Base-by-base conservation (phyloP, 2,888 invertebrate genomes). In the Tholera decimalis region DNA sequence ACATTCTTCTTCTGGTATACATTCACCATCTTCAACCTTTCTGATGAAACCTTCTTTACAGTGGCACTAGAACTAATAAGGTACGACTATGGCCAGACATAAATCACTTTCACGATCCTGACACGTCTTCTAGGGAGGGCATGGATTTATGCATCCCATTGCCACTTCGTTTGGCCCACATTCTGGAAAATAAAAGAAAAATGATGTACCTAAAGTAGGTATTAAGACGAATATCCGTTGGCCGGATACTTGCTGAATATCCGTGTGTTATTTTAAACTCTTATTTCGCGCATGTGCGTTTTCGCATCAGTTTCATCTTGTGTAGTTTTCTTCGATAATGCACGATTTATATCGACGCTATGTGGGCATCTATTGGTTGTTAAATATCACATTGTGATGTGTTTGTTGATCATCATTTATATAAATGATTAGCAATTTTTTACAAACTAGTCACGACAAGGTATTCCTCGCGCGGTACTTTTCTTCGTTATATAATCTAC, bases 41-140 rank as follows among this genome's bases (percentile, higher is more conserved):
- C 62, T 62, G 9, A 63, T 47, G 8, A 28, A 39, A 1, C 62
- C 63, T 8, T 62, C 37, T 41, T 62, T 41, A 30, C 62, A 62
- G 11, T 24, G 22, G 4, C 62, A 62, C 63, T n/a, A 22, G 11
- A 4, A 37, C 20, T 7, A 0, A 26, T 63, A 62, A 13, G 62
- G 24, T 3, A 37, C 63, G 0, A 13, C 24, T 11, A 39, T 47
- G 2, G n/a, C 39, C n/a, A 33, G 7, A 63, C 62, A 62, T 1
- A 0, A 0, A 22, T 47, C 15, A 0, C 1, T 0, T 39, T 39
- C 39, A 18, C 39, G 63, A 39, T 63, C 24, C 1, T 33, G 6
- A 6, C 62, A 62, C 18, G 30, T 63, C 18, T 39, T 63, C 30
- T 62, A 7, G 2, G 39, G 30, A 28, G 62, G 46, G 3, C 46